Conservation (phyloP, 2,797 vertebrate species). For the Pelochelys cantorii region DNA sequence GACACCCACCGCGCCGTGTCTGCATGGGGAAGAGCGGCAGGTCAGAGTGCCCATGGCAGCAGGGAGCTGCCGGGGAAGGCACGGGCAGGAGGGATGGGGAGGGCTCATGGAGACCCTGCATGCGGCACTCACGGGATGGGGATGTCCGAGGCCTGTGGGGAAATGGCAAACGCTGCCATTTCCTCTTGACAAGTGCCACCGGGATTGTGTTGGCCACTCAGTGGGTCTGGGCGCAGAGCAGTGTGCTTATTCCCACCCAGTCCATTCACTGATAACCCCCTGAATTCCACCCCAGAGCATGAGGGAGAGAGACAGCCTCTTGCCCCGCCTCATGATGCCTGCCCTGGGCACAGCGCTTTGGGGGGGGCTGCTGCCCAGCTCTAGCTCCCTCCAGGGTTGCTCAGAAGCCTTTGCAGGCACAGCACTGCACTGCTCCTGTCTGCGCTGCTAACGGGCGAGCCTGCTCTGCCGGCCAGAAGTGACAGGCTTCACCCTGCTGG, state of each 20-base stretch:
- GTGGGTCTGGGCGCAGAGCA: neutral
- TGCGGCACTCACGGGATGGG: neutral
- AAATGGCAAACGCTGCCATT: neutral
- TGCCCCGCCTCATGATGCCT: neutral
- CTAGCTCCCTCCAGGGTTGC: neutral
- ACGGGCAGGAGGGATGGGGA: neutral
- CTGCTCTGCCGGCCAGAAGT: neutral
- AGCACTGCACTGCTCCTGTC: slow-evolving; percentile 15
- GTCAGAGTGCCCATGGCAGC: neutral
- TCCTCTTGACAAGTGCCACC: neutral
- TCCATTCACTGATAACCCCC: neutral
- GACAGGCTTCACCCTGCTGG: neutral
- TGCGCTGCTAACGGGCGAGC: neutral
- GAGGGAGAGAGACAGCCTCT: neutral
- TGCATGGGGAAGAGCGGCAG: neutral
- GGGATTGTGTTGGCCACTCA: neutral
- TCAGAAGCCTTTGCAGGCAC: neutral
- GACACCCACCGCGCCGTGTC: slow-evolving; percentile 58
- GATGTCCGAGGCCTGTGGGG: neutral
- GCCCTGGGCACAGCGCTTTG: neutral
- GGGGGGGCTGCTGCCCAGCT: neutral
- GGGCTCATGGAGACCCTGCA: neutral
- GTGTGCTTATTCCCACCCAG: neutral
- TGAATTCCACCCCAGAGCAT: neutral
- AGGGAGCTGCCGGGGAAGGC: neutral